These are phyloP conservation scores for Datnioides undecimradiatus DNA, from an alignment of 2,113 vertebrate species.

Conservation along the genomic window DNA sequence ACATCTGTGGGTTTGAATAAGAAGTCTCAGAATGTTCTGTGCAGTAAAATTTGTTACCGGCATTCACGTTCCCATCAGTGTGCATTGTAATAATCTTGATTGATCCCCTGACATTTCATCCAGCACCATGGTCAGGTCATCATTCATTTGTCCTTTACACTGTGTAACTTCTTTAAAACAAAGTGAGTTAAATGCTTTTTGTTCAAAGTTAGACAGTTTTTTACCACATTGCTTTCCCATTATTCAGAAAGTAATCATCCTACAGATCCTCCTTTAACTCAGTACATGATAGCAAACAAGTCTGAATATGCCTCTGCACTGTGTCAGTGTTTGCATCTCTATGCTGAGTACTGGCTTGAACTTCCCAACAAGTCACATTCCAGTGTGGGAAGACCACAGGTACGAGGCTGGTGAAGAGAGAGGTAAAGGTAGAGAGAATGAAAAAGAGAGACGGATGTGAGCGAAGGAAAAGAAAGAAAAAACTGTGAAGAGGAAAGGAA, in stretches of 20 bases:
- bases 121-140: not conserved
- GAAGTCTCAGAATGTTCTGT: not conserved
- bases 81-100: not conserved
- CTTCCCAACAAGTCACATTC: conserved; percentile 68
- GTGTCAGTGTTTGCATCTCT: conserved; percentile 20
- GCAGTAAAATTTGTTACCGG: not conserved
- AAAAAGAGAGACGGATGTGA: conserved; percentile 23
- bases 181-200: not conserved
- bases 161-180: not conserved
- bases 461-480: conserved; percentile 5
- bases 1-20: not conserved
- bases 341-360: conserved; percentile 55
- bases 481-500: not conserved
- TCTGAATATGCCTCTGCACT: conserved; percentile 78
- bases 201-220: not conserved
- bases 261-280: not conserved
- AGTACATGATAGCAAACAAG: conserved; percentile 56
- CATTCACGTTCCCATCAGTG: not conserved
- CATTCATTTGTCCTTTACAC: no score
- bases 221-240: not conserved
- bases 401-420: conserved; percentile 22
- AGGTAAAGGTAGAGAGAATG: conserved; percentile 36
- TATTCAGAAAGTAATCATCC: not conserved
- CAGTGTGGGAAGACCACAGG: conserved; percentile 49
- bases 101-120: no score